Base-by-base conservation (phyloP, 2,888 invertebrate species). In the Axea sp. region DNA sequence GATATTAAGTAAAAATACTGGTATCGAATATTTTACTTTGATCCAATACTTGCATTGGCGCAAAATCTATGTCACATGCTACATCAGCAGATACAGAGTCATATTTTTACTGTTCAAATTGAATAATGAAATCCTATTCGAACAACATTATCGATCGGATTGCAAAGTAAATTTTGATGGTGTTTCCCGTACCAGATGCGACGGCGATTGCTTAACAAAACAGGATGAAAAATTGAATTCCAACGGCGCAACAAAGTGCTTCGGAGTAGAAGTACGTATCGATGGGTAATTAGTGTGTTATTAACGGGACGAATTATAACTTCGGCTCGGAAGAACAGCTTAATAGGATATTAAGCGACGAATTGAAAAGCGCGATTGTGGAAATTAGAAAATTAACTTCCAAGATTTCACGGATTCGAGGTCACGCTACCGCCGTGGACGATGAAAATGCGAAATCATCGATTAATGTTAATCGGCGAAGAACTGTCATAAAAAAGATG, bases 271-370 rank as follows among this genome's bases (percentile, higher is more conserved):
- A 73, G 59, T 73, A 49, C 43, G 73, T 69, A 77, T 80, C 80
- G 79, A 80, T 79, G 78, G 75, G 78, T 82, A 78, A 85, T 85
- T 82, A 84, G 80, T 51, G 51, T 59, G 64, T 83, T 82, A 81
- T 82, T 83, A 82, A 81, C 81, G 79, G 73, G 39, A 75, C 51
- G 62, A 75, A 77, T 74, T 74, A 78, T 78, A 75, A 72, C 59
- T 51, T 74, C 59, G 69, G 53, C 69, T 59, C 68, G 74, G 69
- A 60, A 72, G 78, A 77, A 77, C 73, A 69, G 77, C 78, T 81
- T 84, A 82, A 84, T 83, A 78, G 83, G 81, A 82, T 81, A 85
- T 84, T 84, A 83, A 83, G 78, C 80, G 77, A 75, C 73, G 80
- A 79, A 82, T 82, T 80, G 80, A 78, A 68, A 75, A 76, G 64